Evolutionary conservation across 1,140 invertebrate species (phyloP).

Genomic region (Procambarus virginalis): DNA sequence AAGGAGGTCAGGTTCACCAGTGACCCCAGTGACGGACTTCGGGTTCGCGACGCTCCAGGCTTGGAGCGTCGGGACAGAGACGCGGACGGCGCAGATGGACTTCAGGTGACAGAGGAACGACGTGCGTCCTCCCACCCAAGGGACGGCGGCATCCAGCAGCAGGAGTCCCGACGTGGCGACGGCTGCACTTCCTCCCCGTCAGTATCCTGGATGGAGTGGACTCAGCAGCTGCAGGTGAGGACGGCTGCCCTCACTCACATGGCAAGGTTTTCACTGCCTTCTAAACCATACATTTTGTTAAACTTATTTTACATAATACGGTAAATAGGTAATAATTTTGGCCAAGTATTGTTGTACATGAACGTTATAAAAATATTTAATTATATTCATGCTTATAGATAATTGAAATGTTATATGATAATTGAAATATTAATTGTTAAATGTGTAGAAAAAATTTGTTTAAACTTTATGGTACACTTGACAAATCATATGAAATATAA

Average conservation of each 20-base stretch:
- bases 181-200: conserved; percentile 48
- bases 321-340: no score
- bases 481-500: no score
- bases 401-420: no score
- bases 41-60: conserved; percentile 2
- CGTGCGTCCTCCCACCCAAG: conserved; percentile 8
- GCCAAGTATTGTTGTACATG: no score
- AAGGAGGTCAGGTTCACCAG: conserved; percentile 41
- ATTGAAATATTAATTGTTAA: no score
- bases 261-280: no score
- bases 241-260: background rate
- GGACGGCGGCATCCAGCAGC: conserved; percentile 7
- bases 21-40: conserved; percentile 17
- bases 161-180: conserved; percentile 1
- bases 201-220: conserved; percentile 72
- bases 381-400: no score
- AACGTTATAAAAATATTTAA: no score
- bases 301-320: no score
- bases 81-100: conserved; percentile 36
- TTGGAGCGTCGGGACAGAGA: conserved; percentile 34
- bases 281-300: no score
- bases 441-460: no score
- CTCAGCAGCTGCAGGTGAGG: conserved; percentile 72
- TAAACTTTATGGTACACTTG: no score
- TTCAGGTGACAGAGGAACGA: conserved; percentile 39